phyloP scores from a whole-genome alignment of 2,888 invertebrate species.

The Andrena camellia region DNA sequence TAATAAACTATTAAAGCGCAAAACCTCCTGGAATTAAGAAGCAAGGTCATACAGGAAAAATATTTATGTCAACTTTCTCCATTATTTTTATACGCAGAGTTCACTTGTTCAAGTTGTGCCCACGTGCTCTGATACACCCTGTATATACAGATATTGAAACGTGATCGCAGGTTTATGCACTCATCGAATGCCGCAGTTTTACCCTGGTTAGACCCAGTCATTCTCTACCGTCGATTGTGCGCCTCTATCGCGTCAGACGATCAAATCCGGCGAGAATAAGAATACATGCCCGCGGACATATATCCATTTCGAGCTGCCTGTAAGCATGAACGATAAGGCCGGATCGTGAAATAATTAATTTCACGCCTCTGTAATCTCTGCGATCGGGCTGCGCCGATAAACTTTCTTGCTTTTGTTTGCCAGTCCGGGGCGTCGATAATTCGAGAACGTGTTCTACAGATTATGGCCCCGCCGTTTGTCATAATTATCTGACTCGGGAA shows the following conservation, averaged over 20 bases:
- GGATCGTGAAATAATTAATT: slow-evolving; percentile 58
- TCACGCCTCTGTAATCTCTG: slow-evolving; percentile 55
- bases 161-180: slow-evolving; percentile 43
- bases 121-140: neutral
- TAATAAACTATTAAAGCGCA: no score
- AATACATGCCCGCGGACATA: slow-evolving; percentile 46
- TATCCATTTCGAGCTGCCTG: slow-evolving; percentile 42
- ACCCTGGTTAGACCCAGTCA: slow-evolving; percentile 36
- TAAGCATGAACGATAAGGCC: slow-evolving; percentile 36
- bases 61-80: no score
- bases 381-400: slow-evolving; percentile 37
- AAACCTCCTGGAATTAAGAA: no score
- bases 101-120: no score
- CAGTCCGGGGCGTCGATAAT: slow-evolving; percentile 28
- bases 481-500: slow-evolving; percentile 40
- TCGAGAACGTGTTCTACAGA: slow-evolving; percentile 40
- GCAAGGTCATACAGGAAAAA: no score
- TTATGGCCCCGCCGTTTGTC: slow-evolving; percentile 23
- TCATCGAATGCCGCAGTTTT: slow-evolving; percentile 35
- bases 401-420: slow-evolving; percentile 17
- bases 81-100: no score
- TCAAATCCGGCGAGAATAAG: slow-evolving; percentile 51
- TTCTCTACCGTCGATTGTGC: slow-evolving; percentile 48
- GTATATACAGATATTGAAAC: slow-evolving; percentile 49
- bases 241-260: slow-evolving; percentile 41